Percentiles rank a stretch among this genome's conserved stretches.
Conservation (phyloP, 2,888 invertebrate species). For the Neoscelio sp. region DNA sequence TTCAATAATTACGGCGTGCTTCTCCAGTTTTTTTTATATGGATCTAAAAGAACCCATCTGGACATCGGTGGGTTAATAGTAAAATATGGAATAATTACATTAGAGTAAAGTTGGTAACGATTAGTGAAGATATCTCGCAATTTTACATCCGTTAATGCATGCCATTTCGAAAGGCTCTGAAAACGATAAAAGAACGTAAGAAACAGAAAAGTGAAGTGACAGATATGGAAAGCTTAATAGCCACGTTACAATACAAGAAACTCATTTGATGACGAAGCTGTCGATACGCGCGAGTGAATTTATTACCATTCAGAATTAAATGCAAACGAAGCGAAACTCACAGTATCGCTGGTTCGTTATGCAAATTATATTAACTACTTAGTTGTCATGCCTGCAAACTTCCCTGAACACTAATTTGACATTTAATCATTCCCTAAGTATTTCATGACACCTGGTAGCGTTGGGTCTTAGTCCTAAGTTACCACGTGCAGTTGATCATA, state of each 20-base stretch:
- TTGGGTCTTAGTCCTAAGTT: not conserved
- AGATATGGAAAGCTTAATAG: not conserved
- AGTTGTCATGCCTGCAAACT: conserved; percentile 39
- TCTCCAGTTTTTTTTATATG: no score
- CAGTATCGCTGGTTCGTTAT: conserved; percentile 52
- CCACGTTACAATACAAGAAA: conserved; percentile 24
- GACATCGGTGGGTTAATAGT: no score
- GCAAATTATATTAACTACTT: conserved; percentile 52
- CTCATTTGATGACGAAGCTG: conserved; percentile 39
- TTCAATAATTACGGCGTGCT: no score
- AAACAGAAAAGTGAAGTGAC: conserved; percentile 8
- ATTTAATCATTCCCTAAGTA: conserved; percentile 40
- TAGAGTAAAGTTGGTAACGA: no score
- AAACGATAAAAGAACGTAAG: not conserved
- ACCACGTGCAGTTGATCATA: conserved; percentile 24
- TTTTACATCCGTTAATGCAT: no score
- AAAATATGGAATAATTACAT: no score
- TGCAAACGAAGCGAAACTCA: conserved; percentile 52
- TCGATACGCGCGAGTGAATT: conserved; percentile 45
- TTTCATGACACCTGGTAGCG: conserved; percentile 23
- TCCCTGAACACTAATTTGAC: conserved; percentile 39
- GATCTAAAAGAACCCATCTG: no score
- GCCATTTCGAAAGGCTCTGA: not conserved
- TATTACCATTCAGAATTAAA: conserved; percentile 57
- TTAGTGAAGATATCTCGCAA: no score